Evolutionary conservation across 2,113 vertebrate genomes (phyloP).

Genomic region (Phrynosoma blainvillii): DNA sequence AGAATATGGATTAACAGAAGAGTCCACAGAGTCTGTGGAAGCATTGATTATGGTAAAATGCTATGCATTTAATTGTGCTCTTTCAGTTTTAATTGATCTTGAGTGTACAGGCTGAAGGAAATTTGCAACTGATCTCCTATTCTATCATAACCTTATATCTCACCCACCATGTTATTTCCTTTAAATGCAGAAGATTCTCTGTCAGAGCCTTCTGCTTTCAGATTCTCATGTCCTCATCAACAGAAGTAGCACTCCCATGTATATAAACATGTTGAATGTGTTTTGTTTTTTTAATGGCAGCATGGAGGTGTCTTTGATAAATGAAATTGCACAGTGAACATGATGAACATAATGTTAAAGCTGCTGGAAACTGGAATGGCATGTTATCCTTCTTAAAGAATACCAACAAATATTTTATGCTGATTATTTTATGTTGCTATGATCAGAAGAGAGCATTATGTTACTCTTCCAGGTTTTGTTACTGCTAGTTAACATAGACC

Average conservation of each 20-base stretch:
- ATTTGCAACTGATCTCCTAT: slow-evolving; percentile 60
- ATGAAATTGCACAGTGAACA: slow-evolving; percentile 25
- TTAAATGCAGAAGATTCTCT: slow-evolving; percentile 53
- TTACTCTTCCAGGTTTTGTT: slow-evolving; percentile 44
- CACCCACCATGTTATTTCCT: slow-evolving; percentile 58
- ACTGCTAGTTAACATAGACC: slow-evolving; percentile 65
- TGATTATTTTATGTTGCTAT: slow-evolving; percentile 66
- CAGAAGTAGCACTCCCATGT: not conserved
- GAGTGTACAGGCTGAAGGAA: slow-evolving; percentile 58
- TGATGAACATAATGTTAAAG: slow-evolving; percentile 30
- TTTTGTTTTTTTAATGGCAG: not conserved
- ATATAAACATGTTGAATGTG: not conserved
- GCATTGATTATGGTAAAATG: slow-evolving; percentile 72
- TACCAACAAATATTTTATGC: slow-evolving; percentile 35
- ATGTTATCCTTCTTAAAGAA: slow-evolving; percentile 48
- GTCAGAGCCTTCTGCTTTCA: slow-evolving; percentile 4
- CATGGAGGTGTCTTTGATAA: not conserved
- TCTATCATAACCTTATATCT: slow-evolving; percentile 51
- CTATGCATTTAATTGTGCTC: slow-evolving; percentile 75
- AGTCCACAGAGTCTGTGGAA: slow-evolving; percentile 73
- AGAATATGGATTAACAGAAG: slow-evolving; percentile 69
- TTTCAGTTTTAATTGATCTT: slow-evolving; percentile 67
- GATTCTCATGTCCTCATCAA: not conserved
- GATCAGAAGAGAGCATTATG: slow-evolving; percentile 64
- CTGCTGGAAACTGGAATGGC: slow-evolving; percentile 50